phyloP scores from a whole-genome alignment of 2,888 invertebrate genomes.

The Ophion slaviceki region DNA sequence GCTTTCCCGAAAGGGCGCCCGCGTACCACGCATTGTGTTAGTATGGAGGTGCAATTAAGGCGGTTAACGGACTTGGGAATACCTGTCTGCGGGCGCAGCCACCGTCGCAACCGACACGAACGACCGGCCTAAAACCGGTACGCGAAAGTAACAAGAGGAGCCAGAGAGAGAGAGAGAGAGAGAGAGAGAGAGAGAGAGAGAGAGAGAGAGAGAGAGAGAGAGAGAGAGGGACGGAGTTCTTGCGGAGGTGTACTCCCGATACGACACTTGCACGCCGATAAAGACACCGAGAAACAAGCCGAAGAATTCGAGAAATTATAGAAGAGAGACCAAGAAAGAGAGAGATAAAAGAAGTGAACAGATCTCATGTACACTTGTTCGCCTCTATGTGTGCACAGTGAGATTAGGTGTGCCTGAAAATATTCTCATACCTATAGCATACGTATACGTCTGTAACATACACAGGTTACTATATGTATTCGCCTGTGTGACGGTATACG shows the following conservation, averaged over 20 bases:
- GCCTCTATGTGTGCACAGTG: conserved; percentile 5
- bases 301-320: conserved; percentile 10
- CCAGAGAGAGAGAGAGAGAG: not conserved
- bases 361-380: conserved; percentile 36
- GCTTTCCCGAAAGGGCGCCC: conserved; percentile 44
- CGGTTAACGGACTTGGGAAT: conserved; percentile 79
- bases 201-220: conserved; percentile 4
- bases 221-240: conserved; percentile 12
- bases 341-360: conserved; percentile 22
- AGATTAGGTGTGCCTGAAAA: conserved; percentile 36
- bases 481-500: conserved; percentile 26
- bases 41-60: conserved; percentile 74
- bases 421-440: conserved; percentile 23
- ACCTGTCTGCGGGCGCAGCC: conserved; percentile 73
- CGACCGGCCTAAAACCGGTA: conserved; percentile 78
- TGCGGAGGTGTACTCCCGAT: conserved; percentile 34
- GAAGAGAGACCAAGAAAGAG: not conserved
- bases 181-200: conserved; percentile 6
- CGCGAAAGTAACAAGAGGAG: conserved; percentile 67
- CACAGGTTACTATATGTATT: not conserved
- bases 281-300: conserved; percentile 35
- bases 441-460: not conserved
- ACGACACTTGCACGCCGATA: conserved; percentile 48
- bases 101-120: conserved; percentile 55
- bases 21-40: conserved; percentile 14